Conservation (phyloP, 2,888 invertebrate genomes). For the Oscheius sp. region DNA sequence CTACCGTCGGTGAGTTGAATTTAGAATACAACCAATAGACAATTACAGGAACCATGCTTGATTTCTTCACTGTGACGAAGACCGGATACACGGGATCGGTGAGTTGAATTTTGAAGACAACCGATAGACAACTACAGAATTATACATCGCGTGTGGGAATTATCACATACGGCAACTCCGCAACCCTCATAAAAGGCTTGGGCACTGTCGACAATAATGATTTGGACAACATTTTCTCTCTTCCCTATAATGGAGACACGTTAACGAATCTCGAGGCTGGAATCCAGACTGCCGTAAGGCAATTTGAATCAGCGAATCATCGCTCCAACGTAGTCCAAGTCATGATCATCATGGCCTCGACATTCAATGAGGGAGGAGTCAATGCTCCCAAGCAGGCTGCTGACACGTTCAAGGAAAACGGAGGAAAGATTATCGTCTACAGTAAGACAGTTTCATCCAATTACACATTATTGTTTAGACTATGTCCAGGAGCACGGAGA, state of each 20-base stretch:
- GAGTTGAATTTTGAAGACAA: background rate
- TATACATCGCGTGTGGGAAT: slow-evolving; percentile 27
- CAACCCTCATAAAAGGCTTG: background rate
- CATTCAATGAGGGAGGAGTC: slow-evolving; percentile 11
- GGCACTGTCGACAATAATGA: slow-evolving; percentile 27
- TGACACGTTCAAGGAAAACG: slow-evolving; percentile 28
- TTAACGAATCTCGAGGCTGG: slow-evolving; percentile 22
- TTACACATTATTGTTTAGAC: background rate
- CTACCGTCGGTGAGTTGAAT: background rate
- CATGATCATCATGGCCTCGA: slow-evolving; percentile 25
- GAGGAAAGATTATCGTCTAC: slow-evolving; percentile 34
- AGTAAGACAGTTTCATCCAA: background rate
- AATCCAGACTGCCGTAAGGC: slow-evolving; percentile 9
- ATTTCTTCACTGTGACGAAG: slow-evolving; percentile 16
- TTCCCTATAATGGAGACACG: background rate
- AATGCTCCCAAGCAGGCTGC: slow-evolving; percentile 21
- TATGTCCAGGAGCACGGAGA: slow-evolving; percentile 14
- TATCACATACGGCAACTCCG: slow-evolving; percentile 6
- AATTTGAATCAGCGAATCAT: slow-evolving; percentile 19
- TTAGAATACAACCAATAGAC: too few relatives aligned
- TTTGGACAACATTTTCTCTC: background rate
- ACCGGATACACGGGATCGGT: background rate
- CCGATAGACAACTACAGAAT: background rate
- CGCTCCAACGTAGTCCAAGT: slow-evolving; percentile 24
- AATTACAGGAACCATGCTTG: background rate